Conservation (phyloP, 2,797 vertebrate genomes). For the Manis crassicaudata region DNA sequence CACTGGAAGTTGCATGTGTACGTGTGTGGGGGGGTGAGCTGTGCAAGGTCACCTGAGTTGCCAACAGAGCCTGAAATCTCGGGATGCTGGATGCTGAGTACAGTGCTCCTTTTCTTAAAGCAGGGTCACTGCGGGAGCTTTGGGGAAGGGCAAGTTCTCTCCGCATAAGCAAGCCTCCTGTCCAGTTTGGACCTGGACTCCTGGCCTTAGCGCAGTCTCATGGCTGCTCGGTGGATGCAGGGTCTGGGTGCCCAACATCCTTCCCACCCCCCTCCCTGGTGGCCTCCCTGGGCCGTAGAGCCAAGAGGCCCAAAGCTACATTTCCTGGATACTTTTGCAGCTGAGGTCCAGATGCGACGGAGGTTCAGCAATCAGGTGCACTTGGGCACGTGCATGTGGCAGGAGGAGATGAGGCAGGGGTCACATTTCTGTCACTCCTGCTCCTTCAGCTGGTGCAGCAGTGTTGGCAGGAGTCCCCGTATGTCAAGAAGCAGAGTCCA, state of each 20-base stretch:
- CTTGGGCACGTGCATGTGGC: background rate
- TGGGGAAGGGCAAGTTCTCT: background rate
- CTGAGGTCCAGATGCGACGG: background rate
- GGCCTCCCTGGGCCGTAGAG: background rate
- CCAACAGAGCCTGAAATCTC: background rate
- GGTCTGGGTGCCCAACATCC: background rate
- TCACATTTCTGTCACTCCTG: background rate
- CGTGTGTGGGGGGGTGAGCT: rapidly evolving
- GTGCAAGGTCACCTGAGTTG: background rate
- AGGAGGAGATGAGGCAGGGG: background rate
- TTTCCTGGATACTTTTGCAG: background rate
- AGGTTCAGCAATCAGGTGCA: background rate
- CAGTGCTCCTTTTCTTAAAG: background rate
- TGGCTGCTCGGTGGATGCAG: background rate
- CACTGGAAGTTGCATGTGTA: background rate
- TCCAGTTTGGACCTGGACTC: background rate
- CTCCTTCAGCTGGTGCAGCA: background rate
- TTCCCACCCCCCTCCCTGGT: background rate
- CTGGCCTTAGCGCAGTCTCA: background rate
- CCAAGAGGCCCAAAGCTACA: background rate
- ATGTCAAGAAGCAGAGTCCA: background rate
- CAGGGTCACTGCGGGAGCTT: background rate
- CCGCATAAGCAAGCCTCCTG: background rate
- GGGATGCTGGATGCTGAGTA: background rate
- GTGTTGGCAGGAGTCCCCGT: background rate